These are phyloP conservation scores for Harpagoxenus sublaevis DNA, from an alignment of 2,888 invertebrate species.

Conservation along the genomic window DNA sequence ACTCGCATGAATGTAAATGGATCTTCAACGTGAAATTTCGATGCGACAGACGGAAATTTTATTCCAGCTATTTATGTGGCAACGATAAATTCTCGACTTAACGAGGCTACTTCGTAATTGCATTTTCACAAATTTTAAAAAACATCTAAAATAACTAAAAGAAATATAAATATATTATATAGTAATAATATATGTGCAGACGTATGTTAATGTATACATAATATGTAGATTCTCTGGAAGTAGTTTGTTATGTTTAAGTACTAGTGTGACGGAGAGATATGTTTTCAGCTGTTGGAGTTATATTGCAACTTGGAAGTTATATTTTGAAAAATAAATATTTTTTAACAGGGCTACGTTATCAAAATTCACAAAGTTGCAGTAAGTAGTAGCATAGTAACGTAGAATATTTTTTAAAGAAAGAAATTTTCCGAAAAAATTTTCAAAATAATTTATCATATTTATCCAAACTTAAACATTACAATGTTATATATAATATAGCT, in stretches of 20 bases:
- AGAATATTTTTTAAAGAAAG: neutral
- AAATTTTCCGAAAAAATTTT: too few relatives aligned
- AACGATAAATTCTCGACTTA: conserved; percentile 18
- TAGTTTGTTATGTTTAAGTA: conserved; percentile 19
- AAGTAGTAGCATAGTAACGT: neutral
- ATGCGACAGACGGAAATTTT: conserved; percentile 44
- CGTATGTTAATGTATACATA: neutral
- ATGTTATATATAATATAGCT: too few relatives aligned
- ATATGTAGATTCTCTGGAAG: neutral
- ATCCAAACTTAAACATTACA: too few relatives aligned
- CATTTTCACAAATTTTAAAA: conserved; percentile 10
- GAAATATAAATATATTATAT: neutral
- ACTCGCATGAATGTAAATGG: conserved; percentile 52
- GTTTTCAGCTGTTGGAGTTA: neutral
- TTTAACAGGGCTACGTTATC: neutral
- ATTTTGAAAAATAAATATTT: conserved; percentile 13
- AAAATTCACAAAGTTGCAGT: neutral
- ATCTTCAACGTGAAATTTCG: conserved; percentile 47
- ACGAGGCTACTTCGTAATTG: neutral
- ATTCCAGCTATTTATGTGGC: conserved; percentile 12
- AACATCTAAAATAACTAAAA: neutral
- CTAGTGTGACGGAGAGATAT: neutral
- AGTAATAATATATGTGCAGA: neutral
- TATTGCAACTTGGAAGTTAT: neutral
- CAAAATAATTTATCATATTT: neutral